Evolutionary conservation across 2,113 vertebrate species (phyloP), one percentile per base, ranked within the genome.

Genomic region (Seriola quinqueradiata): DNA sequence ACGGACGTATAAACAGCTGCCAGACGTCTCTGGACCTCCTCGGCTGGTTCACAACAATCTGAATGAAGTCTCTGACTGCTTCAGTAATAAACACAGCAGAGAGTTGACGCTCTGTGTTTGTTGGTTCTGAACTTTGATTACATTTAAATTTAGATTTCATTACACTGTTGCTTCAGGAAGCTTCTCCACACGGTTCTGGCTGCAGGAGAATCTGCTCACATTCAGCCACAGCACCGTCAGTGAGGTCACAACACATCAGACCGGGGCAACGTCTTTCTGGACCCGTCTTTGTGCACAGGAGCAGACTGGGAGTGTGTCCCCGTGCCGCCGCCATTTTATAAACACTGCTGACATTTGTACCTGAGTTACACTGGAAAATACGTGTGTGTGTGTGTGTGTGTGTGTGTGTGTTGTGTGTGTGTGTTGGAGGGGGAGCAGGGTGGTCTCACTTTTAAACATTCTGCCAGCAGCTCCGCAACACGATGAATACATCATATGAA

Each of bases 381-480:
- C 34, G 6, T 70, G 23, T 69, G 68, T 46, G 60, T 59, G 59
- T 42, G 12, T 75, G 16, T 57, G 28, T 28, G 28, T 28, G 6
- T 70, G 23, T 69, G 68, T 46, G 60, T 59, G 59, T 42, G 6
- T 70, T 46, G 60, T 59, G 59, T 42, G 12, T 75, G 16, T 57
- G 28, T 28, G 28, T 28, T 28, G 28, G 8, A 36, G 13, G 36
- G 23, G 12, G 28, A 1, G 4, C 21, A 66, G 76, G 77, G 68
- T 36, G 65, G 65, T 79, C 76, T 28, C 1, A 46, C 14, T 70
- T 72, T 67, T 58, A 76, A 87, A 87, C 85, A 83, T 28, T 34
- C 23, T 46, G 73, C 78, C 67, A 70, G 58, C 68, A 72, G 65
- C 25, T 2, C 9, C 10, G 42, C n/a, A 52, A 78, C 70, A 77